Percentiles rank a stretch among this genome's conserved stretches.
Evolutionary conservation across 2,888 invertebrate genomes (phyloP).

Genomic region (Lepidocyrtinus sp.): DNA sequence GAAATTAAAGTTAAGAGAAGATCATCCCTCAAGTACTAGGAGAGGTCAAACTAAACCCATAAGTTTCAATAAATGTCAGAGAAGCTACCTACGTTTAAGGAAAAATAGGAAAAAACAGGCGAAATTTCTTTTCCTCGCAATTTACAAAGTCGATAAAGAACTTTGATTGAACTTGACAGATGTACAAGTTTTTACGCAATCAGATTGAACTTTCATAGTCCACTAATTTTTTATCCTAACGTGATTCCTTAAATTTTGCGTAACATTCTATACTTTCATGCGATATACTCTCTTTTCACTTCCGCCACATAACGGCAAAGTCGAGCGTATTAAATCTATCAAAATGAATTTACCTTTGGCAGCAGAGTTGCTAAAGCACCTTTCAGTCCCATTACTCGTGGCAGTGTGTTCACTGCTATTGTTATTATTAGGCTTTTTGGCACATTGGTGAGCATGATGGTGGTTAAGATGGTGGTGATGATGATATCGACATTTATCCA

Average conservation of each 20-base stretch:
- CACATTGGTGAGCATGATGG: conserved; percentile 63
- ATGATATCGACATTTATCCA: conserved; percentile 51
- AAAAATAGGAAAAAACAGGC: background rate
- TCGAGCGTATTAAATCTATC: background rate
- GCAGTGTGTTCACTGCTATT: conserved; percentile 54
- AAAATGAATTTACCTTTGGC: conserved; percentile 65
- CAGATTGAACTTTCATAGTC: conserved; percentile 1
- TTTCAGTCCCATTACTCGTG: conserved; percentile 66
- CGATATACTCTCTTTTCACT: conserved; percentile 4
- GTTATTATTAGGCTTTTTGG: conserved; percentile 64
- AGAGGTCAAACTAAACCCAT: conserved; percentile 31
- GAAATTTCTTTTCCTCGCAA: background rate
- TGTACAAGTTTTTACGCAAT: conserved; percentile 5
- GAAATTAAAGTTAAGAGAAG: conserved; percentile 32
- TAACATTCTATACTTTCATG: background rate
- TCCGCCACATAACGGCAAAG: background rate
- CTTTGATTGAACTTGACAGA: conserved; percentile 1
- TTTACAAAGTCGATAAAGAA: conserved; percentile 7
- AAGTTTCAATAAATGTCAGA: conserved; percentile 23
- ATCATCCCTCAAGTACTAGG: conserved; percentile 3
- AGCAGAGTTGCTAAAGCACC: conserved; percentile 69
- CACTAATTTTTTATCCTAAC: background rate
- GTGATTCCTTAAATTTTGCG: too few relatives aligned
- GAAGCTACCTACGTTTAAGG: conserved; percentile 2
- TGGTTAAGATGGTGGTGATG: conserved; percentile 31